Percentiles rank a stretch among this genome's conserved stretches.
These are phyloP conservation scores for Brachyhypopomus gauderio DNA, from an alignment of 2,113 vertebrate species.

Conservation along the genomic window DNA sequence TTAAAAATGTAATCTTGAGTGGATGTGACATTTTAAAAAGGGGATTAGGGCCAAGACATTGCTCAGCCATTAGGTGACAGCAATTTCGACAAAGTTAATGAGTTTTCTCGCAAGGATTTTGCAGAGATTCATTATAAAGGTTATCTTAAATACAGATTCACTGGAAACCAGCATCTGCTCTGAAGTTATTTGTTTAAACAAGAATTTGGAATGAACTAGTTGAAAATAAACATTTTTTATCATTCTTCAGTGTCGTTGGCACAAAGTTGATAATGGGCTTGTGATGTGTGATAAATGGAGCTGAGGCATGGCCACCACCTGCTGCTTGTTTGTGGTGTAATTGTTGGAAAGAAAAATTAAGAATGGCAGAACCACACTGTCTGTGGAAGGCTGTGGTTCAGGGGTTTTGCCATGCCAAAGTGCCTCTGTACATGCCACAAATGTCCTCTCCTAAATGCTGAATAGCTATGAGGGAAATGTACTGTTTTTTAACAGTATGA, in stretches of 20 bases:
- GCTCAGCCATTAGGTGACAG: conserved; percentile 63
- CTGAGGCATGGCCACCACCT: background rate
- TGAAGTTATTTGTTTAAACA: background rate
- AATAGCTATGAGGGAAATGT: too few relatives aligned
- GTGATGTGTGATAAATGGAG: background rate
- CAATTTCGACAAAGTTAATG: conserved; percentile 64
- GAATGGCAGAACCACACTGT: too few relatives aligned
- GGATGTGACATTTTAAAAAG: conserved; percentile 69
- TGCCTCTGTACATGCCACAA: too few relatives aligned
- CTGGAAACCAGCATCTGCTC: background rate
- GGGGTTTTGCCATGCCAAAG: too few relatives aligned
- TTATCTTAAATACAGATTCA: conserved; percentile 26
- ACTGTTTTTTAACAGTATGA: too few relatives aligned
- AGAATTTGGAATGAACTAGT: background rate
- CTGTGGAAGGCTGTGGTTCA: too few relatives aligned
- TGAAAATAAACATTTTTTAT: too few relatives aligned
- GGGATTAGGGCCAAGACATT: conserved; percentile 62
- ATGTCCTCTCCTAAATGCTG: too few relatives aligned
- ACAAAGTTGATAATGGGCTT: background rate
- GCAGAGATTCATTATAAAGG: conserved; percentile 48
- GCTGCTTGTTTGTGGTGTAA: too few relatives aligned
- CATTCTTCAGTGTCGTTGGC: background rate
- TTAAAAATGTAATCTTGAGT: conserved; percentile 68
- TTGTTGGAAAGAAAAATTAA: too few relatives aligned
- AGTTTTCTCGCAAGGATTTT: conserved; percentile 53